These are phyloP conservation scores for Xestoiulus laeticollis DNA, from an alignment of 2,888 invertebrate species.

Conservation along the genomic window DNA sequence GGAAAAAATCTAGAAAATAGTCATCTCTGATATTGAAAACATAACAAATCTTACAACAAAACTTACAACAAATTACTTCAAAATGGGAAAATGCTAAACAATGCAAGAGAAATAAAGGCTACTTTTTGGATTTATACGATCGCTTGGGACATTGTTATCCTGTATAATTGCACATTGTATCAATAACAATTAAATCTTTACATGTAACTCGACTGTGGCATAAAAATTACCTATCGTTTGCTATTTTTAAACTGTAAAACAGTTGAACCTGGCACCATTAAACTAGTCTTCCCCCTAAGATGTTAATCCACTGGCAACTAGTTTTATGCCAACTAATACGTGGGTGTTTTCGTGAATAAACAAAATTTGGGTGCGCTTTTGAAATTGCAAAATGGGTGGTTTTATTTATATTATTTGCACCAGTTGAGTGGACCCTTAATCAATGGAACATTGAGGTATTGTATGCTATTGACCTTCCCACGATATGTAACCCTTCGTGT, in stretches of 20 bases:
- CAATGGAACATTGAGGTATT: not conserved
- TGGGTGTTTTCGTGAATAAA: not conserved
- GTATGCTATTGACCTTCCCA: not conserved
- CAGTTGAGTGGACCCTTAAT: not conserved
- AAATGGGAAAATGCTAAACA: too few relatives aligned
- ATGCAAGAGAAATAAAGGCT: too few relatives aligned
- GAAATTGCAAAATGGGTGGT: not conserved
- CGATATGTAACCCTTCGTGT: not conserved
- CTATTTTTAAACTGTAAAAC: not conserved
- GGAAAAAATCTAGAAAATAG: too few relatives aligned
- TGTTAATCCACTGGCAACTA: not conserved
- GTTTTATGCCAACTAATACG: not conserved
- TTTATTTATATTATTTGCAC: not conserved
- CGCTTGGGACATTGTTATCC: too few relatives aligned
- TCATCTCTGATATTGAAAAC: too few relatives aligned
- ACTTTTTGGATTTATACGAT: too few relatives aligned
- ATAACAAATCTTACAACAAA: too few relatives aligned
- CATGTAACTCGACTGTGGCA: too few relatives aligned
- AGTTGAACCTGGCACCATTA: not conserved
- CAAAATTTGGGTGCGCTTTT: not conserved
- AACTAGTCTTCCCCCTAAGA: not conserved
- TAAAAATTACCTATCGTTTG: not conserved
- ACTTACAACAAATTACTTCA: too few relatives aligned
- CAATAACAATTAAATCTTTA: too few relatives aligned
- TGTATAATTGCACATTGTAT: too few relatives aligned